These are phyloP conservation scores for Aproaerema taeniolella DNA, from an alignment of 2,888 invertebrate species.

Conservation along the genomic window DNA sequence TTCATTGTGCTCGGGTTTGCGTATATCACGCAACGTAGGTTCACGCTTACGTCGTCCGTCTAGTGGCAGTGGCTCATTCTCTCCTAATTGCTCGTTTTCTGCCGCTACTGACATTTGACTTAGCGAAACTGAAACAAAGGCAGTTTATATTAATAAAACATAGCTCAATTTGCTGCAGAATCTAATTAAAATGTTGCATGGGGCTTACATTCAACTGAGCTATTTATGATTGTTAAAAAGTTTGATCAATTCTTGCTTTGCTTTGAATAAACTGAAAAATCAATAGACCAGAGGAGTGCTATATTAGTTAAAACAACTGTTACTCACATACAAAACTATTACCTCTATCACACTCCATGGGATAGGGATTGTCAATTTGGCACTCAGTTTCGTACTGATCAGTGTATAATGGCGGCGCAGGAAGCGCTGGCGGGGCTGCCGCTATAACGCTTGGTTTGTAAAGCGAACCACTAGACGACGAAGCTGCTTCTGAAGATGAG, in stretches of 20 bases:
- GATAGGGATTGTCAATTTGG: constrained; percentile 32
- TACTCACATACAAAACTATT: no score
- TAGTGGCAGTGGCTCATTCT: constrained; percentile 36
- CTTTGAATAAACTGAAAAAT: no score
- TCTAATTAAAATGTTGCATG: no score
- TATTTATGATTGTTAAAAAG: no score
- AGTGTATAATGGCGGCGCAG: constrained; percentile 42
- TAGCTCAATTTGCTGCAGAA: no score
- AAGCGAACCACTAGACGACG: constrained; percentile 74
- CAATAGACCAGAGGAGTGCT: no score
- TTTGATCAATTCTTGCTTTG: no score
- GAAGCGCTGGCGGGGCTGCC: constrained; percentile 39
- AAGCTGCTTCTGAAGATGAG: constrained; percentile 71
- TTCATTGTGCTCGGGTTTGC: constrained; percentile 66
- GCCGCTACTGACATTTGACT: constrained; percentile 21
- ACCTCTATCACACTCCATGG: constrained; percentile 66
- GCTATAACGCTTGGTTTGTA: constrained; percentile 40
- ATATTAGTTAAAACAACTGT: no score
- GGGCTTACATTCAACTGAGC: no score
- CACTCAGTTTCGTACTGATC: constrained; percentile 41
- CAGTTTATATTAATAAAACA: no score
- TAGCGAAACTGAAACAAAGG: constrained; percentile 27
- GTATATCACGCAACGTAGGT: constrained; percentile 46
- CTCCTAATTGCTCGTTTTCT: constrained; percentile 25
- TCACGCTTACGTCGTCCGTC: constrained; percentile 49